Evolutionary conservation across 2,888 invertebrate species (phyloP).

Genomic region (Netelia fuscicornis): DNA sequence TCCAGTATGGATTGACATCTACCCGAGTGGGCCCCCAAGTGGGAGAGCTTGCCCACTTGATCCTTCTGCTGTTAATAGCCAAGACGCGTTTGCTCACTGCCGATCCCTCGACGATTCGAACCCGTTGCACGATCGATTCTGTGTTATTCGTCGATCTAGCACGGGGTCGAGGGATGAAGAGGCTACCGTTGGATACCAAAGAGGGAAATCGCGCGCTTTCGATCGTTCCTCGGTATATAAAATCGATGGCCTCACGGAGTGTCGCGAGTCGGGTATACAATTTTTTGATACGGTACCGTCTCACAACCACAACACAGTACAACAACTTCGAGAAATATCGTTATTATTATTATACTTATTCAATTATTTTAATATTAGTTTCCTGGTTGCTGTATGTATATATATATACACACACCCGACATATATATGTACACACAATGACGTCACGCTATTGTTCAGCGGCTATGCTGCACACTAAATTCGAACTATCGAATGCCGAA

Average conservation of each 20-base stretch:
- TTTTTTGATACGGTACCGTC: constrained; percentile 47
- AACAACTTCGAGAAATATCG: constrained; percentile 51
- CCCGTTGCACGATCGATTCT: constrained; percentile 41
- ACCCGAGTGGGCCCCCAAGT: constrained; percentile 80
- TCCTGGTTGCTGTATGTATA: constrained; percentile 38
- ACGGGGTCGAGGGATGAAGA: constrained; percentile 58
- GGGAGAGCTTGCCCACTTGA: constrained; percentile 79
- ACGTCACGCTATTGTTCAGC: constrained; percentile 19
- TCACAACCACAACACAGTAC: constrained; percentile 50
- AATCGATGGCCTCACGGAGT: constrained; percentile 45
- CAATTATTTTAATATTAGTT: constrained; percentile 31
- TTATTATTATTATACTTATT: constrained; percentile 39
- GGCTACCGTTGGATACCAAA: constrained; percentile 75
- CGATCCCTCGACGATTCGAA: constrained; percentile 72
- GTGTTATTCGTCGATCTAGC: constrained; percentile 62
- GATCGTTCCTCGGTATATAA: constrained; percentile 47
- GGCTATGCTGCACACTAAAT: constrained; percentile 14
- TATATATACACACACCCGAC: constrained; percentile 2
- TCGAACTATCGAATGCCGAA: constrained; percentile 34
- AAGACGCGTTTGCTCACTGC: constrained; percentile 76
- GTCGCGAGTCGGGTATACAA: constrained; percentile 52
- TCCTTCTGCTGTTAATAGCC: constrained; percentile 68
- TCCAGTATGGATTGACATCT: constrained; percentile 81
- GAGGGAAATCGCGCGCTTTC: constrained; percentile 48
- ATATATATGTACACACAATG: background rate